Percentiles rank a stretch among this genome's conserved stretches.
These are phyloP conservation scores for Sarotherodon lohbergeri DNA, from an alignment of 2,113 vertebrate species.

Conservation along the genomic window DNA sequence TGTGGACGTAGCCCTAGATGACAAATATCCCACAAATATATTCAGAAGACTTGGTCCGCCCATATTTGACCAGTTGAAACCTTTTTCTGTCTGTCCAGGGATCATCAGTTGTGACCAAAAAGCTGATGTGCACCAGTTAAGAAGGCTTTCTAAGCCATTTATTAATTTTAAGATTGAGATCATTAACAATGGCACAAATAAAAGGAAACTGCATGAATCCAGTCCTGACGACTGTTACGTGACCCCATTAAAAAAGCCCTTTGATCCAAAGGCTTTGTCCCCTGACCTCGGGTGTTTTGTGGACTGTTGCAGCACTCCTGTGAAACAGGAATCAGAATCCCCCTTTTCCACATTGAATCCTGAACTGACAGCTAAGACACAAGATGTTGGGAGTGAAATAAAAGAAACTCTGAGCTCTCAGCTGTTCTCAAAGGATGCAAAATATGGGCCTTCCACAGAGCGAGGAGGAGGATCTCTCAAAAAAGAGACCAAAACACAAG, in stretches of 20 bases:
- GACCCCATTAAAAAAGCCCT: constrained; percentile 28
- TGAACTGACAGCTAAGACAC: neutral
- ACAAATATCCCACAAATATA: neutral
- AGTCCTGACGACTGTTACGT: neutral
- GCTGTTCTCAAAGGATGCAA: neutral
- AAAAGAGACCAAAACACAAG: neutral
- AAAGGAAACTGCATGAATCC: constrained; percentile 15
- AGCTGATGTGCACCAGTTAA: neutral
- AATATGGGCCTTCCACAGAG: neutral
- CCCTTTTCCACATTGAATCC: neutral
- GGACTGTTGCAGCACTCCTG: neutral
- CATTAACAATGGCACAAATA: neutral
- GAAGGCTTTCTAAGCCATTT: neutral
- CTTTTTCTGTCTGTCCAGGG: constrained; percentile 11
- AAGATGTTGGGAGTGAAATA: neutral
- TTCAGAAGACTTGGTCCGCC: neutral
- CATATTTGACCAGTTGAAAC: neutral
- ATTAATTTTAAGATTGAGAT: constrained; percentile 31
- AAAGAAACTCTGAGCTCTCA: neutral
- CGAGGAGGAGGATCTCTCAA: fast-evolving
- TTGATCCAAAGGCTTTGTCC: neutral
- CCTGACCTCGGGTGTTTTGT: constrained; percentile 35
- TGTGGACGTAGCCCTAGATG: neutral
- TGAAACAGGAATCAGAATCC: neutral
- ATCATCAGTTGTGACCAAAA: neutral